phyloP scores from a whole-genome alignment of 2,797 vertebrate genomes.

The Typhlichthys subterraneus region DNA sequence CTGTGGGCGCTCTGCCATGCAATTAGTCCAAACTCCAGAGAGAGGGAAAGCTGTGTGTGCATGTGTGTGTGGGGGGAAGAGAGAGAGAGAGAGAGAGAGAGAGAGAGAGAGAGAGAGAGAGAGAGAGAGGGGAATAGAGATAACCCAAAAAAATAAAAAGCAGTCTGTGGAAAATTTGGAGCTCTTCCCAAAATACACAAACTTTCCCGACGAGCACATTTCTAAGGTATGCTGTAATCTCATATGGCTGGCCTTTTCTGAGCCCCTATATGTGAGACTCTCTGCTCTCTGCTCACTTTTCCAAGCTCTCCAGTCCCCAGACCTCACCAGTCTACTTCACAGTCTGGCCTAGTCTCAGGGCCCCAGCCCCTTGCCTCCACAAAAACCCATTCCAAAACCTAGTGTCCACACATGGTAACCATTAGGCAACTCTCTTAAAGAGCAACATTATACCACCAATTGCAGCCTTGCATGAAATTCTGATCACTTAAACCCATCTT shows the following conservation, averaged over 20 bases:
- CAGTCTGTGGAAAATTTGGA: slow-evolving; percentile 78
- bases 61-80: neutral
- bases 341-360: slow-evolving; percentile 68
- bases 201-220: slow-evolving; percentile 75
- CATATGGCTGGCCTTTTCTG: slow-evolving; percentile 77
- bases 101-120: neutral
- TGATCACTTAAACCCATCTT: slow-evolving; percentile 82
- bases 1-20: slow-evolving; percentile 59
- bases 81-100: neutral
- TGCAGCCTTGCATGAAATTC: slow-evolving; percentile 76
- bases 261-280: slow-evolving; percentile 69
- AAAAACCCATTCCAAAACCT: slow-evolving; percentile 72
- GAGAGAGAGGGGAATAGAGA: slow-evolving; percentile 53
- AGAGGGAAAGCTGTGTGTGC: slow-evolving; percentile 25
- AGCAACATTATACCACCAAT: slow-evolving; percentile 77
- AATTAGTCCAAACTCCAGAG: slow-evolving; percentile 69
- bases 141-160: slow-evolving; percentile 75
- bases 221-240: slow-evolving; percentile 81
- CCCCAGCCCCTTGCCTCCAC: slow-evolving; percentile 63
- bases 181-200: slow-evolving; percentile 71
- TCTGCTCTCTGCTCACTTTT: slow-evolving; percentile 70
- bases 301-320: slow-evolving; percentile 63
- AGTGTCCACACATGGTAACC: slow-evolving; percentile 77
- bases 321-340: slow-evolving; percentile 73
- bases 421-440: slow-evolving; percentile 76